phyloP scores from a whole-genome alignment of 2,113 vertebrate species.

The Anarrhichthys ocellatus region DNA sequence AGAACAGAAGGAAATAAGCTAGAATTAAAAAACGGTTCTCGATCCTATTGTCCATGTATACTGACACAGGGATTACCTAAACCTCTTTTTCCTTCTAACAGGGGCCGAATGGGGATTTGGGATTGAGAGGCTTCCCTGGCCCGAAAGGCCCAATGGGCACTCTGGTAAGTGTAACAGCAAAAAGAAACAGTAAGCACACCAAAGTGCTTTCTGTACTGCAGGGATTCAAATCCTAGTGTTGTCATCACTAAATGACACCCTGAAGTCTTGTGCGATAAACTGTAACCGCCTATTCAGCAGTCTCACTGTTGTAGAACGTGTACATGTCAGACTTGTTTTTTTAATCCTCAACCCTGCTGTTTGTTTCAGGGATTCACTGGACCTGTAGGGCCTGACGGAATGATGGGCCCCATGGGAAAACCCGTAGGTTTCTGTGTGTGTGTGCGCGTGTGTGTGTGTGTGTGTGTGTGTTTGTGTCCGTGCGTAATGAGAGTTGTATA shows the following conservation, averaged over 20 bases:
- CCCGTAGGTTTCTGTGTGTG: slow-evolving; percentile 84
- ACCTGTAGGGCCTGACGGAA: slow-evolving; percentile 89
- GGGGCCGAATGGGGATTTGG: slow-evolving; percentile 91
- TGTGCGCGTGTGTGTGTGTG: slow-evolving; percentile 15
- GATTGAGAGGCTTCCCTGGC: slow-evolving; percentile 88
- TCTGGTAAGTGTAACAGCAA: slow-evolving; percentile 84
- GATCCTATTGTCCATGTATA: neutral
- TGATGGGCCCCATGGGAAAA: slow-evolving; percentile 89
- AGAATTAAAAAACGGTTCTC: neutral
- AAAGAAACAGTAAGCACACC: neutral
- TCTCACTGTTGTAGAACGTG: neutral
- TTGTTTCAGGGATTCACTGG: slow-evolving; percentile 90
- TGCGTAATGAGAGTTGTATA: neutral
- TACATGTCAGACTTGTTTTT: neutral
- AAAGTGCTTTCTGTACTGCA: neutral
- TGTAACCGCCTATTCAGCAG: neutral
- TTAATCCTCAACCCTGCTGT: slow-evolving; percentile 43
- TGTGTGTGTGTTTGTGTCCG: slow-evolving; percentile 17
- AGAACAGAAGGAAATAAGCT: neutral
- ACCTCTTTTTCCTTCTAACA: slow-evolving; percentile 67
- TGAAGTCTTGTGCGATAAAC: neutral
- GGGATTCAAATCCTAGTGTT: neutral
- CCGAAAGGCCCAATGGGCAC: slow-evolving; percentile 91
- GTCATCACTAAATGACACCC: neutral
- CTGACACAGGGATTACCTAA: neutral